Evolutionary conservation across 1,140 invertebrate species (phyloP).

Genomic region (Dinoponera quadriceps): DNA sequence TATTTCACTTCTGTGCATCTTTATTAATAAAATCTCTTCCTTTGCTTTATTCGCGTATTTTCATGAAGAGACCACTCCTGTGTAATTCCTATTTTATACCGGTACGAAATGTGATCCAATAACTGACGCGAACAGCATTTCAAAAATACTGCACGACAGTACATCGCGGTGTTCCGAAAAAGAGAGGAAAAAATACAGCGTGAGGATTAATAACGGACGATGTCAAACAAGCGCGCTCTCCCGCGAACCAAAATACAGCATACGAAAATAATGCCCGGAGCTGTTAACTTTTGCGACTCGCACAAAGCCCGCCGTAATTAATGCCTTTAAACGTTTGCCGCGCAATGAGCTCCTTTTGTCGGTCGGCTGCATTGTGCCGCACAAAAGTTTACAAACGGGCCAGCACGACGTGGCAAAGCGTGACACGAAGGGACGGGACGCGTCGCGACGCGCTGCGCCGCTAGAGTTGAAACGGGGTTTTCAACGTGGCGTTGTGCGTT

Average conservation of each 20-base stretch:
- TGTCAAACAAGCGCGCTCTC: constrained; percentile 44
- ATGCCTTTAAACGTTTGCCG: constrained; percentile 68
- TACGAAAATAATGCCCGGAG: constrained; percentile 70
- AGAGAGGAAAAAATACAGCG: neutral
- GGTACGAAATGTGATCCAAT: neutral
- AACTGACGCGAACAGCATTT: constrained; percentile 2
- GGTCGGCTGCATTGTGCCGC: constrained; percentile 59
- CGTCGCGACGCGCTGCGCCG: constrained; percentile 16
- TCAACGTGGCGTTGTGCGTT: constrained; percentile 46
- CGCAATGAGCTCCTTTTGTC: constrained; percentile 69
- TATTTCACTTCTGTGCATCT: too few species aligned
- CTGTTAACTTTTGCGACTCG: constrained; percentile 57
- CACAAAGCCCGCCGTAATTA: constrained; percentile 72
- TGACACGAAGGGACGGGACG: neutral
- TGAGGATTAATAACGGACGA: constrained; percentile 51
- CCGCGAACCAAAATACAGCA: constrained; percentile 61
- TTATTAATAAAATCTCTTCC: too few species aligned
- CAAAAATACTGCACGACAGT: constrained; percentile 14
- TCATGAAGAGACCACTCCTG: neutral
- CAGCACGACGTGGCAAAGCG: constrained; percentile 36
- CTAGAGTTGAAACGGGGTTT: constrained; percentile 61
- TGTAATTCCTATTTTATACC: neutral
- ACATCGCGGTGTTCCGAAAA: constrained; percentile 1
- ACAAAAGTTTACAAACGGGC: constrained; percentile 70
- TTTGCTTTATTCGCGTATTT: neutral